phyloP scores from a whole-genome alignment of 1,140 invertebrate genomes.

The Yoshiicerus persimilis region DNA sequence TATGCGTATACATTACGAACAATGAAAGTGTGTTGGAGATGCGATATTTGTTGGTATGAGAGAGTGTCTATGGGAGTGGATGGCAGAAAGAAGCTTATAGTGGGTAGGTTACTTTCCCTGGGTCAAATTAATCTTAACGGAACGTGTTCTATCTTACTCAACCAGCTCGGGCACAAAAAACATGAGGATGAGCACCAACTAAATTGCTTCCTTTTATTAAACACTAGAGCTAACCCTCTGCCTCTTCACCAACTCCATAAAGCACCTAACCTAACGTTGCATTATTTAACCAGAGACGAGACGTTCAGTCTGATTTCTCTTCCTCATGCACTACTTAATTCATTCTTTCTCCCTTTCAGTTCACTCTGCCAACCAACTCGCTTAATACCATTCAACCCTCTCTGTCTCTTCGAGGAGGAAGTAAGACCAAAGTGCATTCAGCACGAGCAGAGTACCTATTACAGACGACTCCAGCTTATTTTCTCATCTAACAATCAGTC shows the following conservation, averaged over 20 bases:
- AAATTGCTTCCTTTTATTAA: slow-evolving; percentile 42
- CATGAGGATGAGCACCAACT: slow-evolving; percentile 28
- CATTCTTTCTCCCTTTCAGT: slow-evolving; percentile 8
- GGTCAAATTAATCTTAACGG: slow-evolving; percentile 42
- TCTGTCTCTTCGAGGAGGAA: not conserved
- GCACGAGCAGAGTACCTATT: not conserved
- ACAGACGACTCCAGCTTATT: not conserved
- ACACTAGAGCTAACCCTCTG: slow-evolving; percentile 15
- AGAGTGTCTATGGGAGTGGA: too few species aligned
- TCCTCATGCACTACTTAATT: slow-evolving; percentile 27
- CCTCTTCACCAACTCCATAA: not conserved
- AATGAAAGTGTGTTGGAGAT: too few species aligned
- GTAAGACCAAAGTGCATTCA: not conserved
- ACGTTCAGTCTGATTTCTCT: not conserved
- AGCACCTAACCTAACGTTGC: not conserved
- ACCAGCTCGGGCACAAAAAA: slow-evolving; percentile 25
- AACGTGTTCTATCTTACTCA: slow-evolving; percentile 41
- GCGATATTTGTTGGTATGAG: too few species aligned
- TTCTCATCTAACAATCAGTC: not conserved
- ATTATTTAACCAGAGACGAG: not conserved
- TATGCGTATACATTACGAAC: too few species aligned
- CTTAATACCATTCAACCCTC: not conserved
- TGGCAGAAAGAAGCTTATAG: too few species aligned
- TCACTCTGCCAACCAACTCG: not conserved
- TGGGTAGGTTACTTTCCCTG: slow-evolving; percentile 33